Base-by-base conservation (phyloP, 2,113 vertebrate genomes). In the Chaenocephalus aceratus region DNA sequence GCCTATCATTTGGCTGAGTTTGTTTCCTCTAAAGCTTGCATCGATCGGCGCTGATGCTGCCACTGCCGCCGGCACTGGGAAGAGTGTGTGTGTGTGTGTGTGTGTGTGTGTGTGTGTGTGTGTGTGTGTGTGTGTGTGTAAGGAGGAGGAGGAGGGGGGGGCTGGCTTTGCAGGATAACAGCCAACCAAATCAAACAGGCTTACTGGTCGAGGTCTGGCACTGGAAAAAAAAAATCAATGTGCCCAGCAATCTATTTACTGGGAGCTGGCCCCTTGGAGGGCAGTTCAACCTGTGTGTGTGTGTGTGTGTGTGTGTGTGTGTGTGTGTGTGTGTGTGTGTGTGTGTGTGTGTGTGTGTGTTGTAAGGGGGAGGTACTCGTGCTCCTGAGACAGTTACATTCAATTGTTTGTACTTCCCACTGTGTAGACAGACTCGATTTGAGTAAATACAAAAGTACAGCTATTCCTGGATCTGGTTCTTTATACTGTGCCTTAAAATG, bases 231-330 rank as follows among this genome's bases (percentile, higher is more conserved):
- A 77, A 92, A 93, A 94, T 93, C 91, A 89, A 94, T 94, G 89
- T 79, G 80, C 83, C 87, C 83, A 89, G 88, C 90, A 90, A 90
- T 93, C 92, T 84, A 89, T 94, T 93, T 91, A 92, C 92, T 93
- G 79, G 79, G 89, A 89, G 88, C 86, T 86, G 82, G 83, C 79
- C 88, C 86, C 80, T 79, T 36, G 26, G 85, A 88, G 89, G 65
- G 74, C 73, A 84, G 81, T 75, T 87, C 78, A 90, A 77, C 86
- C 77, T 87, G 84, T 56, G 76, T 85, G 53, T 75, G 72, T 83
- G 62, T 30, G 66, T 79, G 62, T 77, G 74, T 79, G 78, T 26
- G n/a, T n/a, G n/a, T n/a, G n/a, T n/a, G n/a, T n/a, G 26, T 26
- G 26, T 26, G 26, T 26, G 26, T 26, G 26, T 2, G 26, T 26